Evolutionary conservation across 35 echinoderm and acorn worm genomes (phyloP), one percentile per base, ranked within the genome.

Genomic region (Eucidaris tribuloides): DNA sequence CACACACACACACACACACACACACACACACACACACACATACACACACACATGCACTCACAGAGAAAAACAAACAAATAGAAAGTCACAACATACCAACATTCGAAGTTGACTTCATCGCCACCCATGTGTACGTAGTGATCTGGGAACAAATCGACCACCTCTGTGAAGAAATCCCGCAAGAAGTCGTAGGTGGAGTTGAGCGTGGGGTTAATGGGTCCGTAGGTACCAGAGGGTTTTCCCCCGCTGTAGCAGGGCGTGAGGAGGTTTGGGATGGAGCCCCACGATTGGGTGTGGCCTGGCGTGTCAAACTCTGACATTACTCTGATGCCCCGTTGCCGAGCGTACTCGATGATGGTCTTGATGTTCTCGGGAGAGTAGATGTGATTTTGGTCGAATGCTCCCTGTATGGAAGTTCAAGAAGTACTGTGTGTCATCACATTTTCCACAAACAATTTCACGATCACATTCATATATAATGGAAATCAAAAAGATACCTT

Each of bases 291-390:
- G 45, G 96, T 89, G 78, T 99, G 96, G n/a, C 96, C 96, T 1
- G 96, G 96, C 1, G 90, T 99, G 60, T 99, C 96, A 85, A 93
- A 99, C 52, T 99, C 96, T 5, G 96, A 82, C 64, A 99, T 89
- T n/a, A 99, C 96, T 5, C 96, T 77, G 33, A 99, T 93, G n/a
- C 96, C 96, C 15, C 90, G 86, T 22, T 88, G 34, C 28, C 90
- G 86, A 33, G 90, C 96, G 65, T 93, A 99, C 20, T 82, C 84
- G 13, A 99, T 99, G 3, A 99, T 83, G 5, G 62, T 25, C 6
- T 66, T 54, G 5, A 99, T 62, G 60, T 99, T 87, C 33, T 70
- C 78, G 56, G 89, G 90, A 7, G 82, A 93, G 54, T 99, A 99
- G 25, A 89, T 76, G 81, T 99, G 87, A 28, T 54, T 41, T 70